Base-by-base conservation (phyloP, 2,888 invertebrate species). In the Craniophora ligustri region DNA sequence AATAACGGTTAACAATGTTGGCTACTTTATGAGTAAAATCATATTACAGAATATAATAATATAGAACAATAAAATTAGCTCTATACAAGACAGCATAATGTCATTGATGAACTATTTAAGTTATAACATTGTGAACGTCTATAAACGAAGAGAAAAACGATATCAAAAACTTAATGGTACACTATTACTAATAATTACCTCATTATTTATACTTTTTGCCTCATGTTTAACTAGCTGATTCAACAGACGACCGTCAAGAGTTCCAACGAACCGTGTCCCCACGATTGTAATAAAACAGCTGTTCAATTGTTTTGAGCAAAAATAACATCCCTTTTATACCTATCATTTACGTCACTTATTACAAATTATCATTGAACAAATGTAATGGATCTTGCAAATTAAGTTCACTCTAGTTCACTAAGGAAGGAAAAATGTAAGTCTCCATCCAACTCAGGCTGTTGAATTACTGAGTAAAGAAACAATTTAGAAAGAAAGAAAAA, bases 261-360 rank as follows among this genome's bases (percentile, higher is more conserved):
- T 38, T 42, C 13, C 57, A 46, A 6, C 75, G 58, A 60, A 65
- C 62, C 72, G 65, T 72, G 49, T 60, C 72, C 38, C 38, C 54
- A 18, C 51, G 31, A 34, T 56, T 57, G 40, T 41, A 63, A 45
- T 58, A 48, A 49, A 41, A 55, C 73, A 71, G 54, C 53, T 73
- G 74, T 26, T 35, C 35, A 18, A 42, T 45, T 59, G 65, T 68
- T 69, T 39, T 10, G 13, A 16, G n/a, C n/a, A n/a, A n/a, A n/a
- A 40, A 47, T 44, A 54, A 46, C 44, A 36, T 46, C 30, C 14
- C 2, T 13, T 5, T 8, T 16, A 34, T 46, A 1, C 21, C 36
- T 38, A 32, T 30, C 13, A 38, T 41, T 44, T 16, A 23, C 14
- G 32, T 35, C 11, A 23, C 14, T 11, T 8, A 13, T n/a, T 23